Base-by-base conservation (phyloP, 2,797 vertebrate species). In the Petrocephalus sullivani region DNA sequence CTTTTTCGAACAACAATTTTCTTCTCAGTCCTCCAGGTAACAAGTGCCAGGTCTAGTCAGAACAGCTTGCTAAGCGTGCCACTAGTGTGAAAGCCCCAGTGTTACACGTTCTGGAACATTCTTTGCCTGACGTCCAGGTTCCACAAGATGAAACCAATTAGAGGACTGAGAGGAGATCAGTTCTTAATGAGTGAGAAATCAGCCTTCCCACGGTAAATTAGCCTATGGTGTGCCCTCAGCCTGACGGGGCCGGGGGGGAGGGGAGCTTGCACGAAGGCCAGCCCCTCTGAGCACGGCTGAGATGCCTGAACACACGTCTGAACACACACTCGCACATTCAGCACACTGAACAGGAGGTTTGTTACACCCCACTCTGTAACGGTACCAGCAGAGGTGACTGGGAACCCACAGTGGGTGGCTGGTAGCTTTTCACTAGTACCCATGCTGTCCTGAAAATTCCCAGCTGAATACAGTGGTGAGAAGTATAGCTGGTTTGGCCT, bases 161-260 rank as follows among this genome's bases (percentile, higher is more conserved):
- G 93, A 89, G 53, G 81, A 71, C 67, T 41, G 54, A 81, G 41
- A 64, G 90, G 87, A 75, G n/a, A 87, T 86, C 89, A 86, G 0
- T 19, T 5, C 87, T 78, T 93, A 93, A 94, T 91, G 92, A 93
- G 91, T 88, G 87, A 87, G 90, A 92, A 88, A 91, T 86, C 87
- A 10, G 81, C 87, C 88, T 37, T 60, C 90, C 0, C 64, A 54
- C 21, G 12, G 21, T 82, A 75, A 89, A 86, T 86, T 51, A 89
- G 82, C 8, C 46, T 28, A 56, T 5, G 46, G 23, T 16, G 3
- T 33, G 23, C 23, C 46, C 23, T 8, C 10, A 12, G 2, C 56
- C 37, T 58, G 56, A 7, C 23, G 49, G 21, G 46, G 10, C 16
- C 16, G 23, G 19, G 19, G 33, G 60, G 28, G 21, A 21, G 19